Evolutionary conservation across 1,140 invertebrate species (phyloP), one percentile per base, ranked within the genome.

Genomic region (Megalopta genalis): DNA sequence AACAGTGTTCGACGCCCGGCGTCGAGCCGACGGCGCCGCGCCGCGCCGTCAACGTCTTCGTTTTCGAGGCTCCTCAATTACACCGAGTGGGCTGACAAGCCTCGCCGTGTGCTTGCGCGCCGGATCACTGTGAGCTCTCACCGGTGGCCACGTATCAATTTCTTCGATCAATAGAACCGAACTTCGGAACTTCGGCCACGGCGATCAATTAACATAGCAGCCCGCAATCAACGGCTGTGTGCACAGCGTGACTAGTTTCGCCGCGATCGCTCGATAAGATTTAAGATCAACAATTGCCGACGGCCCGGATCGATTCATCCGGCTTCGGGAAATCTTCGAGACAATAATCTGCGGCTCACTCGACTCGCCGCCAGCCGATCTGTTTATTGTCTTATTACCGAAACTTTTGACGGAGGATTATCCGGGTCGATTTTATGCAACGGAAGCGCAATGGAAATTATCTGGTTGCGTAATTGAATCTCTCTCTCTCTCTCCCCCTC

Each of bases 181-280:
- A 70, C 68, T 77, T 62, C 2, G 42, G 12, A 77, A 70, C n/a
- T 77, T 70, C 16, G 49, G 49, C 46, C 0, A 1, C 14, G 42
- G 59, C 32, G 67, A 77, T 77, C 67, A 71, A 77, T 77, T 77
- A 77, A 77, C 75, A 77, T 64, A 64, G 67, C 68, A 6, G 16
- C 10, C 60, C 7, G 75, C 25, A 71, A 77, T 71, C 75, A 54
- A 71, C 32, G 62, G 42, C 52, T 71, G 75, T 64, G 75, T 64
- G 32, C 46, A n/a, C 18, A 64, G 46, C 10, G 32, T 42, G 62
- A 69, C 57, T 77, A 77, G 54, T 39, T 66, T 52, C 5, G 63
- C 18, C 16, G 57, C 25, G 27, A 39, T 39, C 21, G 42, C 16
- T 52, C 49, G 46, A 63, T 70, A 54, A 52, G 67, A 64, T 63